Evolutionary conservation across 2,888 invertebrate species (phyloP), one percentile per base, ranked within the genome.

Genomic region (Eilema depressum): DNA sequence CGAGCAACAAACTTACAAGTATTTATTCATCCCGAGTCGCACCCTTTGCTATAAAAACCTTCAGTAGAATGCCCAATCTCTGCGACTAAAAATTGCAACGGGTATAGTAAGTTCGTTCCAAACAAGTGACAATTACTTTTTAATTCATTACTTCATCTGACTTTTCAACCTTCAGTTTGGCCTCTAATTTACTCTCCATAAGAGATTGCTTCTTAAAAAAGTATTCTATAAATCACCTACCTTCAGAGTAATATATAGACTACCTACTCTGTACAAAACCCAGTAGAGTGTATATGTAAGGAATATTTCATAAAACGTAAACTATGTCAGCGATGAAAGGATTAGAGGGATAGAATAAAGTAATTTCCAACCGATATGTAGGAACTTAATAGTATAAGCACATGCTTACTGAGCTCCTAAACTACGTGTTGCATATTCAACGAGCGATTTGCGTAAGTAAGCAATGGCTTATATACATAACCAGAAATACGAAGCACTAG

Each of bases 351-450:
- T 80, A 74, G 73, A 83, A 85, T 85, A 86, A 87, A 89, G 87
- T 86, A 85, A 85, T 88, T 84, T 75, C 80, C 77, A 85, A 85
- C 85, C 80, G 75, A 89, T 86, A 90, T 86, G 86, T 88, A 86
- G 88, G 87, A 92, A 92, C 92, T 94, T 94, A 93, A 93, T 92
- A 94, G 92, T 93, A 92, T 92, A 92, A 93, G 92, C 94, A 93
- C 89, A 89, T 93, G 93, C 93, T 93, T 91, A 91, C 90, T 90
- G 92, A 93, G 92, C 93, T 91, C 87, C 92, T 87, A 92, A 93
- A 95, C 94, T 93, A 94, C 91, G 88, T 88, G 91, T 93, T 95
- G 93, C 94, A 94, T 95, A 95, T 95, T 95, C 95, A 95, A 92
- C 91, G 93, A 92, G 92, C 91, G 93, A 95, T 95, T 95, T 95